Evolutionary conservation across 2,797 vertebrate genomes (phyloP), one percentile per base, ranked within the genome.

Genomic region (Galagoides demidoff): DNA sequence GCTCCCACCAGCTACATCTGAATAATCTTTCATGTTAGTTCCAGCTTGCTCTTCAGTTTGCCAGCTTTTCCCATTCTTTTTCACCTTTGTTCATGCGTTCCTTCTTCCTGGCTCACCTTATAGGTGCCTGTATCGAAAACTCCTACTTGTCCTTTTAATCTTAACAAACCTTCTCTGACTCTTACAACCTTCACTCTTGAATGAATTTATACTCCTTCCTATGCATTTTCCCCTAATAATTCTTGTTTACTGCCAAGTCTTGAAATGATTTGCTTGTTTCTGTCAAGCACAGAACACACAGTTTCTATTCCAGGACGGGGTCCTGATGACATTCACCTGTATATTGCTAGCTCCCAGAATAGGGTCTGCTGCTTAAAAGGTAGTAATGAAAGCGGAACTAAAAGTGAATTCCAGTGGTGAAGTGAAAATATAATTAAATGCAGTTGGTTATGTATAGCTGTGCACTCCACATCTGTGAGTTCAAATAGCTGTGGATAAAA

Each of bases 381-480:
- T 57, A 76, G 11, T 82, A 10, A 85, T 45, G 27, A 84, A 63
- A 76, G 23, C 2, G 70, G 2, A 77, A 59, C 14, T 37, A 68
- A 91, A 89, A 29, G 31, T 49, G 23, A 95, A 59, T 83, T 13
- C 1, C 27, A 74, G 37, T 57, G 16, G 1, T 70, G n/a, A 22
- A 89, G 45, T 86, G 63, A 73, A 94, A 93, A 85, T 63, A 4
- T 31, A 79, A 22, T 39, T 86, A n/a, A 83, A 39, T 86, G n/a
- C 16, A n/a, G 6, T 66, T 66, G 64, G 64, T 17, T 34, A 11
- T 78, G 13, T 6, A 5, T 55, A 23, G 23, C 20, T 78, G 31
- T 78, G 49, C 11, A 6, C 23, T 78, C 20, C 31, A 55, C 49
- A 78, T 78, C 49, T 11, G 23, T 14, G 31, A 29, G 31, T n/a